phyloP scores from a whole-genome alignment of 1,140 invertebrate species.

The Triops longicaudatus region DNA sequence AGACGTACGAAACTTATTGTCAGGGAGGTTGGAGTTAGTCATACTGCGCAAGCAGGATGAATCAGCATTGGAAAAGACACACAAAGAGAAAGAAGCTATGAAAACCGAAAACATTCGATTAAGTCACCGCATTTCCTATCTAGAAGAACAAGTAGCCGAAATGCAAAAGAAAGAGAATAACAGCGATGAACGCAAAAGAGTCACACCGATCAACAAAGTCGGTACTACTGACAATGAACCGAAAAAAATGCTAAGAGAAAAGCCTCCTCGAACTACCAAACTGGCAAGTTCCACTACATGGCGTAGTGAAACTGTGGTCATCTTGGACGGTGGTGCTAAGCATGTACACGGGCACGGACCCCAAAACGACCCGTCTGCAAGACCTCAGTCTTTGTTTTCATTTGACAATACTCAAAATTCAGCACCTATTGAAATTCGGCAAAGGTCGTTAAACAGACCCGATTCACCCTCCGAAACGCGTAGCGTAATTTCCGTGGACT shows the following conservation, averaged over 20 bases:
- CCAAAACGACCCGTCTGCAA: neutral
- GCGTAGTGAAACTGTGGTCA: neutral
- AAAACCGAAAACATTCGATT: slow-evolving; percentile 70
- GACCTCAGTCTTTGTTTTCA: neutral
- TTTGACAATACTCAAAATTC: neutral
- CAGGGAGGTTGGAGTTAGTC: neutral
- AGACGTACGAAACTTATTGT: neutral
- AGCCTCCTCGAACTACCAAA: slow-evolving; percentile 25
- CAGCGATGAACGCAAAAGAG: neutral
- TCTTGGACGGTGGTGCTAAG: neutral
- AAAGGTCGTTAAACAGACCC: neutral
- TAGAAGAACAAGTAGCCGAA: slow-evolving; percentile 67
- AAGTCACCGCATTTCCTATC: slow-evolving; percentile 75
- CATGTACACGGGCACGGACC: neutral
- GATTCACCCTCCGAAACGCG: neutral
- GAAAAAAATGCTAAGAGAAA: slow-evolving; percentile 28
- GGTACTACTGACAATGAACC: slow-evolving; percentile 25
- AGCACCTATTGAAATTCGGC: slow-evolving; percentile 12
- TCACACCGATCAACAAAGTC: neutral
- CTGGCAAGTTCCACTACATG: slow-evolving; percentile 17
- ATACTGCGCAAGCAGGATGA: neutral
- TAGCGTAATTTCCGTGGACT: slow-evolving; percentile 36
- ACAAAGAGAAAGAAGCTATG: slow-evolving; percentile 43
- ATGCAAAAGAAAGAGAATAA: slow-evolving; percentile 20
- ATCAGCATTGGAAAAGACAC: neutral